These are phyloP conservation scores for Belgica antarctica DNA, from an alignment of 2,888 invertebrate genomes.

Conservation along the genomic window DNA sequence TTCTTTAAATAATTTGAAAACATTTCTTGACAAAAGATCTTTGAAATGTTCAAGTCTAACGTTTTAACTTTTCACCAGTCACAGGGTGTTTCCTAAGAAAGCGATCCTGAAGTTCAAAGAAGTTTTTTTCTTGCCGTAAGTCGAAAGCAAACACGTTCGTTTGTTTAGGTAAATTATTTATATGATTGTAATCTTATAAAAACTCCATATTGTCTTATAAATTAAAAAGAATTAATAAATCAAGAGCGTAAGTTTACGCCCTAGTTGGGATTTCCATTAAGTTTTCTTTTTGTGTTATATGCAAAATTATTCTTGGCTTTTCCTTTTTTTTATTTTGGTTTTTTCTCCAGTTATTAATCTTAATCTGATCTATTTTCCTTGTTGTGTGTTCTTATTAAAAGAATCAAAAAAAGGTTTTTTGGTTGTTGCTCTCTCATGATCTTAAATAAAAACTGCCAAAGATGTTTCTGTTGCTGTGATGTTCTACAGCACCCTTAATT, in stretches of 20 bases:
- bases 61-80: too few species aligned
- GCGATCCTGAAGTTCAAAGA: too few species aligned
- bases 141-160: not conserved
- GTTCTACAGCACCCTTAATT: constrained; percentile 9
- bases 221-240: constrained; percentile 21
- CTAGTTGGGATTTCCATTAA: not conserved
- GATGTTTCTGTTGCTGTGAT: not conserved
- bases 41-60: too few species aligned
- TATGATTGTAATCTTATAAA: constrained; percentile 33
- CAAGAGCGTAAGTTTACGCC: not conserved
- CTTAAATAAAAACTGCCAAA: not conserved
- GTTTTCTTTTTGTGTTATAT: constrained; percentile 10
- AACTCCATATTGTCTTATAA: constrained; percentile 34
- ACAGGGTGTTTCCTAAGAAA: too few species aligned
- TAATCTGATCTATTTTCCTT: not conserved
- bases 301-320: constrained; percentile 29
- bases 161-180: constrained; percentile 31
- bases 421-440: constrained; percentile 16
- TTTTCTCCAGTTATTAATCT: constrained; percentile 15
- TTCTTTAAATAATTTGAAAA: too few species aligned
- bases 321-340: constrained; percentile 13
- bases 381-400: not conserved
- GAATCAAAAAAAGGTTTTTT: not conserved
- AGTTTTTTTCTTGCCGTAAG: too few species aligned
- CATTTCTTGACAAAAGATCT: too few species aligned